Base-by-base conservation (phyloP, 2,888 invertebrate genomes). In the Zygogramma bicolorata region DNA sequence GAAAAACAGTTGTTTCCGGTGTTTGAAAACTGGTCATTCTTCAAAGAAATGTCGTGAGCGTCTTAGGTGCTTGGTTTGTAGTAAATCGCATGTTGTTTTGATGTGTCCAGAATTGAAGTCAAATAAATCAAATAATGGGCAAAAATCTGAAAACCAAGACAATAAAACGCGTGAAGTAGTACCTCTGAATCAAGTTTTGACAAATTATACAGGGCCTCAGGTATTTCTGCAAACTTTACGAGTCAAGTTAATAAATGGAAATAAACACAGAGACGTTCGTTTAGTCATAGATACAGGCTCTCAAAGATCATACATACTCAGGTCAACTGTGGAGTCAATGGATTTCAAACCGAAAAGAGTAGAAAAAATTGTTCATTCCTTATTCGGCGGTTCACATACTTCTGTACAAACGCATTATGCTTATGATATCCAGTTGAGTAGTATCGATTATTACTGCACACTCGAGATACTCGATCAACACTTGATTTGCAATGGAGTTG, bases 321-420 rank as follows among this genome's bases (percentile, higher is more conserved):
- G 65, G 31, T 40, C 63, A 29, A 66, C 71, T 18, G 71, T 69
- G 0, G 18, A 22, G n/a, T n/a, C n/a, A n/a, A n/a, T n/a, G n/a
- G n/a, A n/a, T n/a, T n/a, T n/a, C n/a, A n/a, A n/a, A n/a, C 40
- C 67, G 6, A 70, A 68, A 63, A 8, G 65, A 22, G 18, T 10
- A 15, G 60, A 60, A 13, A 71, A 40, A 13, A 75, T 59, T 0
- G n/a, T 40, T 40, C 40, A 40, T 40, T 40, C 88, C 84, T 70
- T 86, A 84, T 31, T 87, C 86, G 15, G 88, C 83, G 34, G 87
- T 73, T 2, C 87, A 85, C 75, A 76, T 68, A 58, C 73, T 4
- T 29, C 6, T 40, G 53, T 40, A 38, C 40, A 61, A n/a, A n/a
- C n/a, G n/a, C n/a, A n/a, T n/a, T n/a, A n/a, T n/a, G n/a, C n/a